These are phyloP conservation scores for Manacus vitellinus DNA, from an alignment of 2,113 vertebrate genomes.

Conservation along the genomic window DNA sequence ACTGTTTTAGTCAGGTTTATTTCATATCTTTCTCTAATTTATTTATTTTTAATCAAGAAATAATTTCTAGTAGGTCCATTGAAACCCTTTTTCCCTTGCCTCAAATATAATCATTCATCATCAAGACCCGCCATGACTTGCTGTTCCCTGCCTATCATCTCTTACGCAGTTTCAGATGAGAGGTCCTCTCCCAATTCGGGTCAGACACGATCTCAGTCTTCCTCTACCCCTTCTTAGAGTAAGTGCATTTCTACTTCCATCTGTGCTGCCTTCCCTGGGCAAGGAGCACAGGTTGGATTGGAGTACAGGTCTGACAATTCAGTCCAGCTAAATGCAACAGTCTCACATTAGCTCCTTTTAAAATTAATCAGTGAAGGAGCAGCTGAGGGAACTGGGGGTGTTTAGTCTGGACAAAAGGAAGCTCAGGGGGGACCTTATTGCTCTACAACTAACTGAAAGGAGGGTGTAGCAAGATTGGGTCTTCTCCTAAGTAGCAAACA, in stretches of 20 bases:
- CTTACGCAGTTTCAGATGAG: not conserved
- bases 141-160: not conserved
- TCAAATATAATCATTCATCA: not conserved
- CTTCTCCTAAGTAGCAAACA: not conserved
- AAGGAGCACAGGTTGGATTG: not conserved
- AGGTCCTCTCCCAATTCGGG: not conserved
- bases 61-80: not conserved
- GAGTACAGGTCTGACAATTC: not conserved
- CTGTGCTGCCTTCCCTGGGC: not conserved
- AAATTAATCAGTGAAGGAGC: not conserved
- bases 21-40: not conserved
- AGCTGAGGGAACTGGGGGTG: not conserved
- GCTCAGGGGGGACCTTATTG: not conserved
- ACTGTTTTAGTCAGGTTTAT: not conserved
- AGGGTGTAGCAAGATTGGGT: accelerated
- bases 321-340: not conserved
- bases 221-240: not conserved
- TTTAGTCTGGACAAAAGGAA: not conserved
- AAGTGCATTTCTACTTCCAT: not conserved
- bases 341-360: not conserved
- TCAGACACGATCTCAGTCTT: not conserved
- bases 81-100: not conserved
- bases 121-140: not conserved
- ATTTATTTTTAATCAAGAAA: not conserved
- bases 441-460: not conserved